Conservation (phyloP, 2,797 vertebrate species). For the Darevskia nairensis region DNA sequence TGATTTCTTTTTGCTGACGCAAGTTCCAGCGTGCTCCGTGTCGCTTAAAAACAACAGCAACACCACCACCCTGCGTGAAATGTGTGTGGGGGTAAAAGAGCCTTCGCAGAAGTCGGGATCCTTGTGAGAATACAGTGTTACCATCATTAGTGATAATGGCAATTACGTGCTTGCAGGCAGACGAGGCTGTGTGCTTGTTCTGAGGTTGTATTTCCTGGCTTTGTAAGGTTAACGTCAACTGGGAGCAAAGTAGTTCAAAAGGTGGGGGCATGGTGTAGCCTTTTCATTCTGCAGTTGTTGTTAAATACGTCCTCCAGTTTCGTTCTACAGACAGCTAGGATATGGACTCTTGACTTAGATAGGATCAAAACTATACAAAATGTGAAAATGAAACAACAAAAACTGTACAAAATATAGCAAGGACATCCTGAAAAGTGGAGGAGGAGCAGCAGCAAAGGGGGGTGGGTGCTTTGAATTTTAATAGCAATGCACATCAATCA, state of each 20-base stretch:
- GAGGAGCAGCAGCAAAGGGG: neutral
- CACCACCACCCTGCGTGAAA: neutral
- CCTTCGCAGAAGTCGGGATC: neutral
- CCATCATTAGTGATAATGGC: conserved; percentile 34
- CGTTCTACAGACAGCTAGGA: conserved; percentile 29
- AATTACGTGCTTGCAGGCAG: conserved; percentile 44
- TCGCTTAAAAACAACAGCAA: no score
- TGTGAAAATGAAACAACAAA: neutral
- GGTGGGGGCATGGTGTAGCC: neutral
- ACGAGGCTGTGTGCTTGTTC: conserved; percentile 49
- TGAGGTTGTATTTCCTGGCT: conserved; percentile 63
- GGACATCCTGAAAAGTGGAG: conserved; percentile 1
- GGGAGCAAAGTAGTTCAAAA: conserved; percentile 41
- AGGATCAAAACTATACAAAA: conserved; percentile 24
- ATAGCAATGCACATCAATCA: neutral
- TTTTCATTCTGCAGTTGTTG: conserved; percentile 55
- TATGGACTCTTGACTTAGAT: conserved; percentile 21
- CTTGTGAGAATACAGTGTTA: conserved; percentile 34
- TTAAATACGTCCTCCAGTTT: conserved; percentile 58
- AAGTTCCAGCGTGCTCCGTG: neutral
- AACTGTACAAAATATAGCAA: conserved; percentile 24
- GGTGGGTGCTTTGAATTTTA: neutral
- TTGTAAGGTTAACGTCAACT: conserved; percentile 55
- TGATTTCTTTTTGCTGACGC: neutral
- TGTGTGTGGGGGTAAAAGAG: no score